Evolutionary conservation across 64 coral and sea anemone species (phyloP), one percentile per base, ranked within the genome.

Genomic region (Dendronephthya gigantea): DNA sequence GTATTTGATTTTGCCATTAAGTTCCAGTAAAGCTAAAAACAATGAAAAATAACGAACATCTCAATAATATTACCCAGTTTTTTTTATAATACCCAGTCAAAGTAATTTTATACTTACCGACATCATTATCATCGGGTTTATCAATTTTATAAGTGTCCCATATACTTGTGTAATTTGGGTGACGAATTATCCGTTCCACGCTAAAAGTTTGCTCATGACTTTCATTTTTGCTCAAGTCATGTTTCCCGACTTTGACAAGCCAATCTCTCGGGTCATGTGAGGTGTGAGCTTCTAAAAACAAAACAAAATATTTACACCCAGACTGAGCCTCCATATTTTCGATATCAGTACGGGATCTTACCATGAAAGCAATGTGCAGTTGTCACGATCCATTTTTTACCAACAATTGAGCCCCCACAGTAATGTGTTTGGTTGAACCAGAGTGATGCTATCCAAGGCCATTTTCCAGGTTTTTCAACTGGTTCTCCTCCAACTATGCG

Each of bases 91-190:
- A n/a, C n/a, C n/a, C n/a, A n/a, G n/a, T n/a, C n/a, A n/a, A n/a
- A n/a, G n/a, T n/a, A n/a, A n/a, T n/a, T n/a, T n/a, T n/a, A n/a
- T n/a, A 35, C 72, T 79, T 79, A 79, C 72, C 72, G 3, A 79
- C 36, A 9, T 79, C 72, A 29, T 79, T 36, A 39, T 79, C 72
- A 35, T 79, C 72, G 4, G 72, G 72, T 79, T 36, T 19, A 29
- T 79, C 36, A 10, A 79, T 19, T 19, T 39, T 15, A 79, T 15
- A 79, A 8, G 8, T 8, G 32, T 79, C 72, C 72, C 72, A 79
- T 33, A 79, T 79, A 29, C 28, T 79, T 13, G 72, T 79, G 72
- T 79, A 79, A 33, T 79, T 79, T 39, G 72, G 72, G 37, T 79
- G 72, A 79, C 9, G 9, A 7, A 79, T 79, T 19, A 79, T 79